phyloP scores from a whole-genome alignment of 2,797 vertebrate genomes.

The Anisognathus igniventris region DNA sequence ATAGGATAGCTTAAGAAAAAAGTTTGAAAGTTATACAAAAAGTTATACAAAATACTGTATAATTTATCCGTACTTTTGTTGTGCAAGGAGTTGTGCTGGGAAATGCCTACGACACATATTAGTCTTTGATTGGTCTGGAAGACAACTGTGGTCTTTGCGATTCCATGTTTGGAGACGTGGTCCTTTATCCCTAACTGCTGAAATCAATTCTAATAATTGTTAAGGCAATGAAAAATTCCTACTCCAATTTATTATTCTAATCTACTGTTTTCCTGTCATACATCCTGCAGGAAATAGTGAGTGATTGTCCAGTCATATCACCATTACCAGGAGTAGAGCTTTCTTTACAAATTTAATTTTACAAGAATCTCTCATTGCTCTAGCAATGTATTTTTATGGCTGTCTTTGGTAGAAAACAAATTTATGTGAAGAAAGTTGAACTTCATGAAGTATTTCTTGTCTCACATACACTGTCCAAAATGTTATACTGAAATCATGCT shows the following conservation, averaged over 20 bases:
- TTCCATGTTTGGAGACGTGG: neutral
- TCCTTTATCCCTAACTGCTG: neutral
- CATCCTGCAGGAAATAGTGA: neutral
- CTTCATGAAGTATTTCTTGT: neutral
- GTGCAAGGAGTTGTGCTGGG: neutral
- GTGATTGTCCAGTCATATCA: neutral
- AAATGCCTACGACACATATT: neutral
- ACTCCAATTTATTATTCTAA: neutral
- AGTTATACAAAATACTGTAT: neutral
- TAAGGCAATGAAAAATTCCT: neutral
- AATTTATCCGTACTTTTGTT: neutral
- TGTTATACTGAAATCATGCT: neutral
- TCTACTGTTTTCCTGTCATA: neutral
- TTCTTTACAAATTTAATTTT: neutral
- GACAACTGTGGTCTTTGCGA: neutral
- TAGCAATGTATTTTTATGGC: neutral
- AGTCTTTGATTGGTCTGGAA: neutral
- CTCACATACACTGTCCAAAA: neutral
- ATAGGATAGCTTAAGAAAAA: neutral
- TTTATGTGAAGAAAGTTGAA: constrained; percentile 9
- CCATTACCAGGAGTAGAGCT: neutral
- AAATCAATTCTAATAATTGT: neutral
- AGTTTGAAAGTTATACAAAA: neutral
- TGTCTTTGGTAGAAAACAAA: constrained; percentile 28
- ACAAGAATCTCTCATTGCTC: neutral